Conservation (phyloP, 2,888 invertebrate species). For the Stenodera caucasica region DNA sequence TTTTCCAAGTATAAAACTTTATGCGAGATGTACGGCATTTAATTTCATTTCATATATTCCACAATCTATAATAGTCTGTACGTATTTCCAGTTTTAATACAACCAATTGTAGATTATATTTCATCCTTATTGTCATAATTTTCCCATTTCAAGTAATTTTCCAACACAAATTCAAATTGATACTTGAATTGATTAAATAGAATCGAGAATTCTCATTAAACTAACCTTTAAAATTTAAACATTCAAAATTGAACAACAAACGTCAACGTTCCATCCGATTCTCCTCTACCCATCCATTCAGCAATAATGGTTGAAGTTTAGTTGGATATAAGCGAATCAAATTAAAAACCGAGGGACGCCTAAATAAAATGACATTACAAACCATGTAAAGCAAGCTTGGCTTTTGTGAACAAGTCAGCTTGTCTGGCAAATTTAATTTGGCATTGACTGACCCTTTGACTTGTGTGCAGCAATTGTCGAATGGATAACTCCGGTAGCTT, state of each 20-base stretch:
- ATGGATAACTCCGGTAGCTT: constrained; percentile 20
- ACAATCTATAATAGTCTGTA: not conserved
- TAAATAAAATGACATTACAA: constrained; percentile 41
- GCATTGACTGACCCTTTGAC: constrained; percentile 21
- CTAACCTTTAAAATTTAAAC: constrained; percentile 23
- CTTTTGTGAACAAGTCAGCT: constrained; percentile 34
- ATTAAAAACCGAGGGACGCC: constrained; percentile 42
- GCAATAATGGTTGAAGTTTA: constrained; percentile 10
- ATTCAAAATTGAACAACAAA: constrained; percentile 28
- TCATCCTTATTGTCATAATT: not conserved
- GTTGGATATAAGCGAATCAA: constrained; percentile 34
- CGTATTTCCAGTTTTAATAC: not conserved
- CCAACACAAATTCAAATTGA: not conserved
- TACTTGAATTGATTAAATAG: not conserved
- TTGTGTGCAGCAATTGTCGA: constrained; percentile 23
- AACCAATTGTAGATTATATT: not conserved
- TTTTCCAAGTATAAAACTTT: constrained; percentile 31
- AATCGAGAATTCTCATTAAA: constrained; percentile 20
- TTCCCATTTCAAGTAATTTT: not conserved
- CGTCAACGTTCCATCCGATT: constrained; percentile 29
- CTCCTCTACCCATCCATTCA: constrained; percentile 7
- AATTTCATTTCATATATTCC: constrained; percentile 32
- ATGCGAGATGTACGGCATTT: constrained; percentile 35
- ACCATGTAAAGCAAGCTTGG: constrained; percentile 36
- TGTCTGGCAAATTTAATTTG: constrained; percentile 32